Base-by-base conservation (phyloP, 2,888 invertebrate genomes). In the Ctenicera cuprea region DNA sequence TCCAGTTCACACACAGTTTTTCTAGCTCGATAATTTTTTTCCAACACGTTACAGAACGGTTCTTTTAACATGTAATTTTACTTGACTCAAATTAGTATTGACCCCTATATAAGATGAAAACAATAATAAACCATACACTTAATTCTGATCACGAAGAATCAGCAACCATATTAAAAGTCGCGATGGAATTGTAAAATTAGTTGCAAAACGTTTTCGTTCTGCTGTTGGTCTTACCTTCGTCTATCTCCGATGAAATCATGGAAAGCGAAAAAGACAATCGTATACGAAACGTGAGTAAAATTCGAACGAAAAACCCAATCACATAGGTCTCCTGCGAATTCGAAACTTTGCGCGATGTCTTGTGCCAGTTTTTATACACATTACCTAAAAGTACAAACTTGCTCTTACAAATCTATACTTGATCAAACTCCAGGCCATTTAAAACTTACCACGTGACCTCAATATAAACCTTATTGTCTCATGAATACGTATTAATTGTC, bases 381-480 rank as follows among this genome's bases (percentile, higher is more conserved):
- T 85, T 84, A 83, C 85, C 85, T 85, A 85, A 85, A 85, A 84
- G 82, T 82, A 81, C 81, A 83, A 82, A 84, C 83, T 83, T 76
- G 84, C 82, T 84, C 78, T 78, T 79, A 80, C 82, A 82, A 82
- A 83, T 83, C 81, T 82, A 83, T 81, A 82, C 80, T 78, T 79
- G 81, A 80, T 78, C 77, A 79, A 78, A 80, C 78, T 79, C 74
- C 77, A 73, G 75, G 79, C 78, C 79, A 77, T 80, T 80, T 79
- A 78, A 80, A 80, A 79, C 73, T 41, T 76, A 80, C 78, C 82
- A 83, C 82, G 82, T 83, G 84, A 85, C 84, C 84, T 82, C 83
- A 84, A 84, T 84, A 83, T 82, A 80, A 82, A 83, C 81, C 81
- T 82, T 82, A 82, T 81, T 79, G 81, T 80, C 82, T 83, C 82